Evolutionary conservation across 2,888 invertebrate genomes (phyloP).

Genomic region (Sesamia inferens): DNA sequence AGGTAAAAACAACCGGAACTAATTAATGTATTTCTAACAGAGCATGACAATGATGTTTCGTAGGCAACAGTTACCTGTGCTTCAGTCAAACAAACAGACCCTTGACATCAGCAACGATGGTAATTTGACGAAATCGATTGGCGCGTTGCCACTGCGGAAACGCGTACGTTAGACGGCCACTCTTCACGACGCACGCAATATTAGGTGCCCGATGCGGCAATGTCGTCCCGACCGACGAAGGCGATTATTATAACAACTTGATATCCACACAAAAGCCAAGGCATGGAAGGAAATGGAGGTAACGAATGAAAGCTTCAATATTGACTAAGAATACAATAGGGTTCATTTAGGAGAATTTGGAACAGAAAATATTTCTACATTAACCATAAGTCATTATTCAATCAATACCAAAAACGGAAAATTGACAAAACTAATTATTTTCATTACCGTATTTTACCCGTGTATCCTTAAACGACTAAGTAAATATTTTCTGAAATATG

Average conservation of each 20-base stretch:
- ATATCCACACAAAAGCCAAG: conserved; percentile 3
- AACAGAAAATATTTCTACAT: not conserved
- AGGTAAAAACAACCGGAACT: not conserved
- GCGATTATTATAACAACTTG: conserved; percentile 1
- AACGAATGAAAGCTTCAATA: not conserved
- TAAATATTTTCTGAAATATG: conserved; percentile 13
- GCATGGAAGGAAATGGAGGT: conserved; percentile 5
- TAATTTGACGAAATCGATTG: conserved; percentile 77
- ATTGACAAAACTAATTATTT: not conserved
- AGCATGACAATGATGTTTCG: conserved; percentile 5
- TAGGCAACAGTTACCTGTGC: conserved; percentile 19
- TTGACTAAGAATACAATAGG: not conserved
- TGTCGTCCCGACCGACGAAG: not conserved
- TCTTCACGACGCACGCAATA: conserved; percentile 24
- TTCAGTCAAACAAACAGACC: conserved; percentile 63
- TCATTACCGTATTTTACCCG: not conserved
- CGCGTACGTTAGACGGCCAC: conserved; percentile 31
- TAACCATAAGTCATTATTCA: too few species aligned
- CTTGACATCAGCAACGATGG: conserved; percentile 63
- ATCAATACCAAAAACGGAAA: too few species aligned
- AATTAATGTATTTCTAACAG: not conserved
- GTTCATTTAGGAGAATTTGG: not conserved
- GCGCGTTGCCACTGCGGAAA: conserved; percentile 68
- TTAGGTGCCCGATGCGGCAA: not conserved
- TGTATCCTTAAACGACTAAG: not conserved